A percentile compares a stretch with the other conserved stretches of the same genome.
Conservation (phyloP, 2,888 invertebrate genomes). For the Caenorhabditis sp. region DNA sequence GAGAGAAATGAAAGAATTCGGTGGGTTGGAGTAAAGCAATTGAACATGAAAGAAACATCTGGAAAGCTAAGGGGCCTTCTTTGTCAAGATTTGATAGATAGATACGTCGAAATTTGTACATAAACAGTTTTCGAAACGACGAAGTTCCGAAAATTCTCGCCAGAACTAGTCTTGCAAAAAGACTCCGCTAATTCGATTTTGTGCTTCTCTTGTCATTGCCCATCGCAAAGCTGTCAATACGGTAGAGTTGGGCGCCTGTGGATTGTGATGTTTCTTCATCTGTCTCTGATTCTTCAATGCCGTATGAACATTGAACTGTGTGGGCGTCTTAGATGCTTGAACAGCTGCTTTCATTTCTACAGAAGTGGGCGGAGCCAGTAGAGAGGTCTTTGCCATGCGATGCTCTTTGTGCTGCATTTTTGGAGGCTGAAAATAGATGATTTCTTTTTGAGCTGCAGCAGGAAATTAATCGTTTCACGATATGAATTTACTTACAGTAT, state of each 20-base stretch:
- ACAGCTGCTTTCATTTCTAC: constrained; percentile 74
- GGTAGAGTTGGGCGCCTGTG: constrained; percentile 58
- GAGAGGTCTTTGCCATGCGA: constrained; percentile 73
- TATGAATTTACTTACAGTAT: constrained; percentile 22
- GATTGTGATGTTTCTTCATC: constrained; percentile 33
- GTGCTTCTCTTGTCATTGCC: constrained; percentile 70
- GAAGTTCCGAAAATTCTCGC: not conserved
- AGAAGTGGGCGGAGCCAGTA: constrained; percentile 73
- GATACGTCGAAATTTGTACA: constrained; percentile 60
- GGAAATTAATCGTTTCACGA: not conserved
- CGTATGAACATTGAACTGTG: constrained; percentile 57
- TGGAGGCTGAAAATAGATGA: constrained; percentile 34
- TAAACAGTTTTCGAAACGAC: constrained; percentile 26
- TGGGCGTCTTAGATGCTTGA: constrained; percentile 69
- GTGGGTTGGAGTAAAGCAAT: constrained; percentile 12
- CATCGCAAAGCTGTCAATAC: constrained; percentile 72
- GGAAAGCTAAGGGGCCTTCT: constrained; percentile 38
- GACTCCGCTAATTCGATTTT: constrained; percentile 53
- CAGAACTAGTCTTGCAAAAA: constrained; percentile 33
- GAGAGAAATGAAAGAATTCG: constrained; percentile 24
- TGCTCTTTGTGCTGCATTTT: constrained; percentile 44
- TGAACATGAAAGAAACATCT: constrained; percentile 21
- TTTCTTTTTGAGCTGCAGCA: not conserved
- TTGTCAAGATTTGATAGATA: constrained; percentile 33
- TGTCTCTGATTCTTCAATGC: constrained; percentile 59